These are phyloP conservation scores for Cuculus canorus DNA, from an alignment of 2,797 vertebrate genomes.

Conservation along the genomic window DNA sequence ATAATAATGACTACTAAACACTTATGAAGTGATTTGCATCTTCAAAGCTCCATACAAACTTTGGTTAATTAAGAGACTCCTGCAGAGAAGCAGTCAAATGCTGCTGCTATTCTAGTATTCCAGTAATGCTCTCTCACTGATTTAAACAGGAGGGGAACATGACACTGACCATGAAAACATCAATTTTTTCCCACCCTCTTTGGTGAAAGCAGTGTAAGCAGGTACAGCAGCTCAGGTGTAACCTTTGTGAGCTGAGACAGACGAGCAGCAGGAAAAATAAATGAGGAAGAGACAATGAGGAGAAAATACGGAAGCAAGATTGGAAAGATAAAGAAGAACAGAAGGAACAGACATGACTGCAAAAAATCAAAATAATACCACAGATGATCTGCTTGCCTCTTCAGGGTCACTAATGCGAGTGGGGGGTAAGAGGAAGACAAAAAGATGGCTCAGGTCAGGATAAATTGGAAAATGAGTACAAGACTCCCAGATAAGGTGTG, in stretches of 20 bases:
- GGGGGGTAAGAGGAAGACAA: neutral
- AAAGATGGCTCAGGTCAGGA: neutral
- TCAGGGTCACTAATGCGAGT: neutral
- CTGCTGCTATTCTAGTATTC: conserved; percentile 1
- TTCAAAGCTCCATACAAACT: conserved; percentile 13
- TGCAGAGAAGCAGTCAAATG: conserved; percentile 7
- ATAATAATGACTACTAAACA: conserved; percentile 50
- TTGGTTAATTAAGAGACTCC: conserved; percentile 22
- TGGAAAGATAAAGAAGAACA: neutral
- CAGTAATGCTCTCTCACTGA: neutral
- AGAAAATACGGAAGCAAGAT: neutral
- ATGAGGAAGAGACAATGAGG: neutral
- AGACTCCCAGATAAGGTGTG: neutral
- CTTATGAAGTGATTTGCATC: conserved; percentile 15
- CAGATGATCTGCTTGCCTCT: neutral
- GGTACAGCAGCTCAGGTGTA: neutral
- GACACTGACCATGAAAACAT: neutral
- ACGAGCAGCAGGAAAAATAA: neutral
- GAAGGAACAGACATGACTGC: neutral
- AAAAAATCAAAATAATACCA: neutral
- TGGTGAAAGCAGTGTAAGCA: neutral
- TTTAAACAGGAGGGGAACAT: neutral
- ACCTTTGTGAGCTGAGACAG: neutral
- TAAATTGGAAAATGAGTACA: neutral
- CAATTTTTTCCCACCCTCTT: neutral